These are phyloP conservation scores for Eutolmus rufibarbis DNA, from an alignment of 2,888 invertebrate species.

Conservation along the genomic window DNA sequence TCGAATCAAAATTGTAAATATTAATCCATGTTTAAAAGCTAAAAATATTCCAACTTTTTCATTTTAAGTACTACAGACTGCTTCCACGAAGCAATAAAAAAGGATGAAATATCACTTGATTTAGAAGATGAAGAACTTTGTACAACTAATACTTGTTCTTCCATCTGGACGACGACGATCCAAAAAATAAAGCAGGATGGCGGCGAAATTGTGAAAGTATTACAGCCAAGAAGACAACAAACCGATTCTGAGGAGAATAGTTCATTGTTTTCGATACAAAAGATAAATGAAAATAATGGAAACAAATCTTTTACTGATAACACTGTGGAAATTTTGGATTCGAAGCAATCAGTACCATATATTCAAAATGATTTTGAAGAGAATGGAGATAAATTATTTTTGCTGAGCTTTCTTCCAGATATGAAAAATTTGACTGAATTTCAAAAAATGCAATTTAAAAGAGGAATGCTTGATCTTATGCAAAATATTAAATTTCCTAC, in stretches of 20 bases:
- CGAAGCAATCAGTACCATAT: no score
- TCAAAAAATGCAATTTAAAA: neutral
- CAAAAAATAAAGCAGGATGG: neutral
- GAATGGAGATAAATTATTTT: neutral
- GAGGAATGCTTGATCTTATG: neutral
- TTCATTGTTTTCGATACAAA: no score
- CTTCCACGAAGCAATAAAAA: neutral
- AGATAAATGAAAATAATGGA: neutral
- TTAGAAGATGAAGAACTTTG: neutral
- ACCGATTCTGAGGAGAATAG: no score
- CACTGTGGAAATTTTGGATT: no score
- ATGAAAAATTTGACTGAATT: neutral
- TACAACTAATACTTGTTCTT: neutral
- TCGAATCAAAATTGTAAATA: neutral
- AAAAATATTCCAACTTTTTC: neutral
- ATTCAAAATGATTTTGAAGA: neutral
- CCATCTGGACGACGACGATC: neutral
- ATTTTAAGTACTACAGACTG: neutral
- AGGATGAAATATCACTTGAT: neutral
- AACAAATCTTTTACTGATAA: neutral
- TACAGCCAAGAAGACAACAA: neutral
- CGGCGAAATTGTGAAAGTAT: neutral
- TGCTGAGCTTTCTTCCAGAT: neutral
- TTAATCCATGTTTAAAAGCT: neutral
- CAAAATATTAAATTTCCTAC: neutral